Conservation (phyloP, 2,113 vertebrate species). For the Triplophysa tibetana region DNA sequence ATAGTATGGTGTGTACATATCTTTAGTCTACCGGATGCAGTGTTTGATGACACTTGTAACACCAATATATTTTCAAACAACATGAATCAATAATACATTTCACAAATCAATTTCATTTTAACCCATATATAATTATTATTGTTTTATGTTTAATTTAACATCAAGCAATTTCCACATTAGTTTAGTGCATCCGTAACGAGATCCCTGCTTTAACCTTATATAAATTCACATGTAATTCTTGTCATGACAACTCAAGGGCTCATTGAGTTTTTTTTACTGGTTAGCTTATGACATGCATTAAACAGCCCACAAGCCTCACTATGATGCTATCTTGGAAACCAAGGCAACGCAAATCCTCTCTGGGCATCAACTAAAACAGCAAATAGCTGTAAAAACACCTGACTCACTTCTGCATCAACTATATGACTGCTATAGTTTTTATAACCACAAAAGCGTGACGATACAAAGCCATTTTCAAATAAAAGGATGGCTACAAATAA, state of each 20-base stretch:
- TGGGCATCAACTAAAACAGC: slow-evolving; percentile 41
- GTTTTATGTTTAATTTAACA: not conserved
- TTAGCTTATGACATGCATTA: slow-evolving; percentile 53
- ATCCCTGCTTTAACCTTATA: slow-evolving; percentile 17
- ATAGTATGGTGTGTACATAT: no score
- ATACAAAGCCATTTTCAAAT: not conserved
- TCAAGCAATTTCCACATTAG: not conserved
- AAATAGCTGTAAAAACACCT: slow-evolving; percentile 31
- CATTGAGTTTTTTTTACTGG: slow-evolving; percentile 18
- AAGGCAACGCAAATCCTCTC: slow-evolving; percentile 64
- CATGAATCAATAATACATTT: not conserved
- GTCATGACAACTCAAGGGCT: slow-evolving; percentile 34
- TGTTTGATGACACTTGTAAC: no score
- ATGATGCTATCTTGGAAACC: slow-evolving; percentile 70
- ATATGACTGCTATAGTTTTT: not conserved
- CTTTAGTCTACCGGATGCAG: no score
- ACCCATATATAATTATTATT: not conserved
- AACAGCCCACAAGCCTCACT: slow-evolving; percentile 42
- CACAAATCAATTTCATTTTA: not conserved
- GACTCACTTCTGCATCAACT: slow-evolving; percentile 5
- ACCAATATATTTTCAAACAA: no score
- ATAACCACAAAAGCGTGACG: not conserved
- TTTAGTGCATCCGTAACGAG: not conserved
- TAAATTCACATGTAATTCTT: slow-evolving; percentile 46
- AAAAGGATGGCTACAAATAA: not conserved